Base-by-base conservation (phyloP, 53 echinoderm and acorn worm species). In the Luidia sarsii region DNA sequence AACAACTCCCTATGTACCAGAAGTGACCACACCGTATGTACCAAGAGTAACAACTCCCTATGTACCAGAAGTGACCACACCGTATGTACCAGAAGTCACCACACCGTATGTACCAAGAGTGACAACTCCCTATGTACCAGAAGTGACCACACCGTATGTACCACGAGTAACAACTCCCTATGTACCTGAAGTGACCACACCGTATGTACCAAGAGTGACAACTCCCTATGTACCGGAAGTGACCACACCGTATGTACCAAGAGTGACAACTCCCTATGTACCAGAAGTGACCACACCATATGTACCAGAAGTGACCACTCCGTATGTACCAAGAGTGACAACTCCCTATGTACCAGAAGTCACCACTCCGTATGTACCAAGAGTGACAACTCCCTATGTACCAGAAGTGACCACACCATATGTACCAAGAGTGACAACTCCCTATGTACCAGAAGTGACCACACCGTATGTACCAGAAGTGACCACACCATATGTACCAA, bases 111-210 rank as follows among this genome's bases (percentile, higher is more conserved):
- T 66, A 19, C 41, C 66, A 23, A 9, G 18, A 39, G 39, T 39
- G 23, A 66, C 66, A 23, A 57, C 57, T 28, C 23, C 57, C 6
- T 57, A 24, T 56, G 25, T 24, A 10, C 56, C 22, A 24, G 3
- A 21, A 23, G 56, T 20, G 8, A 66, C 66, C 45, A 66, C 66
- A 34, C 66, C 66, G 41, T 43, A 66, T 39, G 66, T 39, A 11
- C 66, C 41, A 39, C 15, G 11, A 43, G 66, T 43, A 19, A 41
- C 41, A 6, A 66, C 66, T 39, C 66, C 66, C 3, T 39, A 66
- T 66, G 66, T 43, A 39, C 66, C 66, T 21, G 39, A 43, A 39
- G 45, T 66, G 21, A 66, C 66, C 35, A 66, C 66, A 41, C 41
- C 41, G 11, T 41, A 41, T 41, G 41, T 41, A 41, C 41, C 41